Conservation (phyloP, 2,888 invertebrate genomes). For the Acanthosepion lycidas region DNA sequence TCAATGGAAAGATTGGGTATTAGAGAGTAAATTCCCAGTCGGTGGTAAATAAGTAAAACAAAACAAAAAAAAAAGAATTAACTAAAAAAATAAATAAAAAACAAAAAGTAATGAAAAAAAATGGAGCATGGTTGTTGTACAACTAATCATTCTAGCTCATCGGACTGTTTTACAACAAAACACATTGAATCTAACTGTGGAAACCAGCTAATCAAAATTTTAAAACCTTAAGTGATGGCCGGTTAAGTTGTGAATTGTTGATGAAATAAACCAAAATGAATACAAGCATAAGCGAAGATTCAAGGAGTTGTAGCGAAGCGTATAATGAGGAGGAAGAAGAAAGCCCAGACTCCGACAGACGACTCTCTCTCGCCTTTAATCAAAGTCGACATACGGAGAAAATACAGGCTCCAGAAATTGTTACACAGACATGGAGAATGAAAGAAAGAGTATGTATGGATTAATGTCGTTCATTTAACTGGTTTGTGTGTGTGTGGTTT, state of each 20-base stretch:
- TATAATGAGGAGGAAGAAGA: conserved; percentile 61
- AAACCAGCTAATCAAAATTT: background rate
- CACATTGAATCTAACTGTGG: background rate
- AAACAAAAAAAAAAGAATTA: background rate
- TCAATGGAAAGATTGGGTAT: background rate
- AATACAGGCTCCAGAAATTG: conserved; percentile 81
- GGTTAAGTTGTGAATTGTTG: conserved; percentile 17
- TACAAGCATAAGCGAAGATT: conserved; percentile 24
- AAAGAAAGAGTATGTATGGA: conserved; percentile 77
- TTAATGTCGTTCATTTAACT: background rate
- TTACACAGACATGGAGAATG: conserved; percentile 90
- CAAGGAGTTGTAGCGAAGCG: conserved; percentile 35
- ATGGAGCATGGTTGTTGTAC: conserved; percentile 33
- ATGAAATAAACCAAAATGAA: conserved; percentile 3
- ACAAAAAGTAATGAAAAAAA: background rate
- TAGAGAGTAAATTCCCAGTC: background rate
- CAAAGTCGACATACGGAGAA: conserved; percentile 84
- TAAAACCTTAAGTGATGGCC: conserved; percentile 33
- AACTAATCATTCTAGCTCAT: background rate
- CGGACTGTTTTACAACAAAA: conserved; percentile 33
- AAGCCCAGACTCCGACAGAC: conserved; percentile 62
- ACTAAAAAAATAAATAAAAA: background rate
- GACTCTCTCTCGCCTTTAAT: conserved; percentile 81
- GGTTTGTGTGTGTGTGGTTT: background rate
- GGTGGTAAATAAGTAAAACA: conserved; percentile 11